These are phyloP conservation scores for Gymnocypris eckloni DNA, from an alignment of 2,797 vertebrate genomes.

Conservation along the genomic window DNA sequence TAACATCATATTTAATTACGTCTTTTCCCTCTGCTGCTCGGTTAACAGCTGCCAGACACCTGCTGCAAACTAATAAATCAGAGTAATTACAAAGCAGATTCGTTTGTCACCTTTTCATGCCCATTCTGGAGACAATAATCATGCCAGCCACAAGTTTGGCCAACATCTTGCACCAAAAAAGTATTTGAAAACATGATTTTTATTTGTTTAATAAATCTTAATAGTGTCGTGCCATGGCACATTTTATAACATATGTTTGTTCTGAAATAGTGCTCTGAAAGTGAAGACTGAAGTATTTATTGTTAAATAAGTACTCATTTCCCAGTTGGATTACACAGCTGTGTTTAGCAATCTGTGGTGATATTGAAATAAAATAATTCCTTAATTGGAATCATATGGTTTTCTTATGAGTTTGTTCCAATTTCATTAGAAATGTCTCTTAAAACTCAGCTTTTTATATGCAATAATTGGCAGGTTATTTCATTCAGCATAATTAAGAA, in stretches of 20 bases:
- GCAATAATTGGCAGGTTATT: slow-evolving; percentile 66
- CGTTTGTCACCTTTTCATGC: neutral
- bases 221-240: neutral
- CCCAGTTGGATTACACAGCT: slow-evolving; percentile 68
- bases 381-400: slow-evolving; percentile 59
- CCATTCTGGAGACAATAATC: slow-evolving; percentile 15
- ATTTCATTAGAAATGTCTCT: neutral
- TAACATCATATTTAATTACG: slow-evolving; percentile 14
- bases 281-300: neutral
- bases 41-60: slow-evolving; percentile 64
- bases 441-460: neutral
- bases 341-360: slow-evolving; percentile 77
- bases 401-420: neutral
- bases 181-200: neutral
- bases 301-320: slow-evolving; percentile 64
- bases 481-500: neutral
- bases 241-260: neutral
- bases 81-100: slow-evolving; percentile 10
- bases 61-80: slow-evolving; percentile 17
- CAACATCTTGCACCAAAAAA: neutral
- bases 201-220: neutral
- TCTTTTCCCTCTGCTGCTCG: slow-evolving; percentile 16
- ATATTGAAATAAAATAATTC: slow-evolving; percentile 53
- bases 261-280: neutral
- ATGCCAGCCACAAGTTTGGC: slow-evolving; percentile 18